These are phyloP conservation scores for Aplocera efformata DNA, from an alignment of 2,888 invertebrate genomes.

Conservation along the genomic window DNA sequence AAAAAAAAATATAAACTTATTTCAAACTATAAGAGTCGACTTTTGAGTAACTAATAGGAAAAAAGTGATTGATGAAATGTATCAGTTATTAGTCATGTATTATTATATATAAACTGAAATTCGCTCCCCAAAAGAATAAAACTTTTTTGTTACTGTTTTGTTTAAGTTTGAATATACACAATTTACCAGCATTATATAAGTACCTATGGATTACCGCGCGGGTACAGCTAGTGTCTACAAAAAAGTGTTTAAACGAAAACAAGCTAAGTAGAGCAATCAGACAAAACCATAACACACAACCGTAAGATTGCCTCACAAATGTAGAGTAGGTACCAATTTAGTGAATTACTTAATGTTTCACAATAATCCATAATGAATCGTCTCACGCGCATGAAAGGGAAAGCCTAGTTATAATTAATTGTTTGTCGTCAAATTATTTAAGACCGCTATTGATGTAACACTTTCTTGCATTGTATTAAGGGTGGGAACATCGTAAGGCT, in stretches of 20 bases:
- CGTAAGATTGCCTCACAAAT: constrained; percentile 7
- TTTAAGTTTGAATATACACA: too few species aligned
- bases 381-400: constrained; percentile 47
- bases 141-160: too few species aligned
- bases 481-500: constrained; percentile 23
- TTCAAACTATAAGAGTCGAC: too few species aligned
- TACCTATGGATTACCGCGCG: too few species aligned
- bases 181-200: too few species aligned
- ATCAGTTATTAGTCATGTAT: too few species aligned
- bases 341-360: constrained; percentile 11
- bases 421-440: constrained; percentile 43
- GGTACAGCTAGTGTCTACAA: too few species aligned
- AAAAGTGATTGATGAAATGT: too few species aligned
- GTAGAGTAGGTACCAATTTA: neutral
- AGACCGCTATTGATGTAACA: constrained; percentile 48
- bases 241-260: neutral
- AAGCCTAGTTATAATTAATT: constrained; percentile 55
- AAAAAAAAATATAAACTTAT: too few species aligned
- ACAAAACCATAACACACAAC: neutral
- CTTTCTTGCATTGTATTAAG: constrained; percentile 26
- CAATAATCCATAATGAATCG: constrained; percentile 15
- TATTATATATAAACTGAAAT: too few species aligned
- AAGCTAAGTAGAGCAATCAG: constrained; percentile 2
- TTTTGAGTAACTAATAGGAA: too few species aligned
- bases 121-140: too few species aligned